These are phyloP conservation scores for Lamellibrachia satsuma DNA, from an alignment of 2,888 invertebrate species.

Conservation along the genomic window DNA sequence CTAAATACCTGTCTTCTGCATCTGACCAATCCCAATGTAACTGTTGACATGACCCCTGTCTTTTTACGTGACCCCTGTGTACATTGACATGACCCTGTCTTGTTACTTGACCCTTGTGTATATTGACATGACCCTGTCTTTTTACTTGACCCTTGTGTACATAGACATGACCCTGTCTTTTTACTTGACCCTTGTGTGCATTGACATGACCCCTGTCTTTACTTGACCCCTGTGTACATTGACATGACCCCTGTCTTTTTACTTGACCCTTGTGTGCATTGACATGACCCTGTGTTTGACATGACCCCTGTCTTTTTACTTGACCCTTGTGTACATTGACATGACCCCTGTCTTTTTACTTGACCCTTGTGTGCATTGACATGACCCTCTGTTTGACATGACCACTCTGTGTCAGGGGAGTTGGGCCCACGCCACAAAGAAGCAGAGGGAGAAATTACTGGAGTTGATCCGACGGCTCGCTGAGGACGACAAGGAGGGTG, in stretches of 20 bases:
- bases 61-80: no score
- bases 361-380: neutral
- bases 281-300: neutral
- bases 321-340: neutral
- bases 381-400: neutral
- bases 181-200: no score
- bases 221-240: no score
- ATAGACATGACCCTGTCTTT: no score
- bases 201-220: no score
- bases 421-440: slow-evolving; percentile 95
- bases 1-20: no score
- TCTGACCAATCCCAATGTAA: no score
- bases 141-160: no score
- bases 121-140: neutral
- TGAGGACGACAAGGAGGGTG: slow-evolving; percentile 98
- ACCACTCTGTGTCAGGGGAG: slow-evolving; percentile 67
- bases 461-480: slow-evolving; percentile 94
- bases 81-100: no score
- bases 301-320: neutral
- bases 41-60: no score
- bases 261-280: neutral
- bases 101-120: no score
- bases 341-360: neutral
- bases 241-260: neutral
- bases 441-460: slow-evolving; percentile 92